Conservation (phyloP, 2,888 invertebrate genomes). For the Masnerella sp. region DNA sequence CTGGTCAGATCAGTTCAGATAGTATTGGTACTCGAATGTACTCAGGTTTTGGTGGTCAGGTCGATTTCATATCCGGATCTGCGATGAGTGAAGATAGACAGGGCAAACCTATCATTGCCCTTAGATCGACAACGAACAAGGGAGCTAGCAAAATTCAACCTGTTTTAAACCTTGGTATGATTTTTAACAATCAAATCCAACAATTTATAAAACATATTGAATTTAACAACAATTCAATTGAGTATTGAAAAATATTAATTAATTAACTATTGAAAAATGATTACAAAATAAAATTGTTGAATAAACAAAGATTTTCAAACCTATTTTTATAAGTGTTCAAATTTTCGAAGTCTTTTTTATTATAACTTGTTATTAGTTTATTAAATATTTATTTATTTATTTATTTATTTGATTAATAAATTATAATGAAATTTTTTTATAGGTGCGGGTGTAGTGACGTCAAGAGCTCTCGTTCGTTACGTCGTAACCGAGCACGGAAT, state of each 20-base stretch:
- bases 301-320: too few relatives aligned
- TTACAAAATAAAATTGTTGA: too few relatives aligned
- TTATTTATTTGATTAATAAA: too few relatives aligned
- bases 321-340: too few relatives aligned
- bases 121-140: slow-evolving; percentile 81
- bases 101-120: slow-evolving; percentile 84
- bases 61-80: slow-evolving; percentile 84
- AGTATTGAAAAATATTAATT: too few relatives aligned
- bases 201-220: too few relatives aligned
- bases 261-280: too few relatives aligned
- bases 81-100: slow-evolving; percentile 81
- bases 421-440: slow-evolving; percentile 44
- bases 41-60: slow-evolving; percentile 84
- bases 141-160: slow-evolving; percentile 82
- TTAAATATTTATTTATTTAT: too few relatives aligned
- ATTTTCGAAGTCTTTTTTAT: too few relatives aligned
- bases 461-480: slow-evolving; percentile 83
- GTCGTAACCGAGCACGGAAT: slow-evolving; percentile 84
- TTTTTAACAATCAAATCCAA: too few relatives aligned
- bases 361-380: too few relatives aligned
- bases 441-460: slow-evolving; percentile 84
- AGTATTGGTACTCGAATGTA: slow-evolving; percentile 90
- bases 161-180: slow-evolving; percentile 79
- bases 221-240: too few relatives aligned
- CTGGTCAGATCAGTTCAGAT: slow-evolving; percentile 95